These are phyloP conservation scores for Pseudocheirus occidentalis DNA, from an alignment of 2,797 vertebrate genomes.

Conservation along the genomic window DNA sequence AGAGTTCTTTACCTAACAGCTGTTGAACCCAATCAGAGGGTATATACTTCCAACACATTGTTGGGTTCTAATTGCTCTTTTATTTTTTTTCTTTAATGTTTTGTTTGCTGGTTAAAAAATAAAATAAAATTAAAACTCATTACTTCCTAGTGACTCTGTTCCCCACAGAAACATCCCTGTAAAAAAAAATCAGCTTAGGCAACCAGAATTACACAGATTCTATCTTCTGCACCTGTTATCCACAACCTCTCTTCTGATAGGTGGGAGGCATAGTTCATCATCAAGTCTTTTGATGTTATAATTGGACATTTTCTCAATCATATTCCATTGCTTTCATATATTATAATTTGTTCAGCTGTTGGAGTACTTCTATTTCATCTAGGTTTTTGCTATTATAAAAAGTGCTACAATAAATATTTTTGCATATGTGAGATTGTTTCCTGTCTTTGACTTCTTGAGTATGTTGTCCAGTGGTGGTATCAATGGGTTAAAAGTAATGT, in stretches of 20 bases:
- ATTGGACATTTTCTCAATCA: neutral
- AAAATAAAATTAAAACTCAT: neutral
- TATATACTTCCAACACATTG: conserved; percentile 18
- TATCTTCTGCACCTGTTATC: neutral
- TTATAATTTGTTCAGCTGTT: neutral
- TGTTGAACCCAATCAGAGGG: conserved; percentile 21
- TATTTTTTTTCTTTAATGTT: neutral
- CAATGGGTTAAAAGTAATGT: neutral
- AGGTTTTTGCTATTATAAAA: neutral
- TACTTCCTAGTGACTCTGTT: neutral
- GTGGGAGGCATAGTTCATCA: neutral
- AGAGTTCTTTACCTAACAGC: neutral
- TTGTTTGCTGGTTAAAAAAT: neutral
- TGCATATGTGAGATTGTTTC: neutral
- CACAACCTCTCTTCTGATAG: neutral
- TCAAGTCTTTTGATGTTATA: neutral
- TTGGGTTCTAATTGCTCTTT: conserved; percentile 24
- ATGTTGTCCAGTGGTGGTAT: neutral
- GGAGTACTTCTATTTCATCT: neutral
- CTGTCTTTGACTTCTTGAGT: neutral
- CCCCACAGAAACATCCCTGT: neutral
- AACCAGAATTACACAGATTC: neutral
- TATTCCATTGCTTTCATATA: neutral
- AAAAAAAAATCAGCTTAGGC: neutral
- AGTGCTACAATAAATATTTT: neutral